A percentile compares a stretch with the other conserved stretches of the same genome.
phyloP scores from a whole-genome alignment of 2,888 invertebrate species.

The Eilema depressum region DNA sequence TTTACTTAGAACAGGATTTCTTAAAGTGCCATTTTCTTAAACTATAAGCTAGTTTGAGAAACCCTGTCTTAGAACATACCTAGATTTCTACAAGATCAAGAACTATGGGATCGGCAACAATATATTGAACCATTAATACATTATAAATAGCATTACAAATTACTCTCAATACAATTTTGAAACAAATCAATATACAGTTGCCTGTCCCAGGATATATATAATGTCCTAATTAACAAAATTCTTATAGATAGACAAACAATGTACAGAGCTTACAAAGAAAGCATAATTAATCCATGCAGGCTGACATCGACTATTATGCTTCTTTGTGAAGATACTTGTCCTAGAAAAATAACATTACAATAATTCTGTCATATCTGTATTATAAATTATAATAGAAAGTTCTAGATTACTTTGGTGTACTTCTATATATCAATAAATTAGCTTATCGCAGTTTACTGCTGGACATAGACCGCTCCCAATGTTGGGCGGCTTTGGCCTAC shows the following conservation, averaged over 20 bases:
- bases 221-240: constrained; percentile 3
- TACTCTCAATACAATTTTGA: background rate
- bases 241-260: constrained; percentile 6
- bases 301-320: constrained; percentile 28
- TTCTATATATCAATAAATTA: background rate
- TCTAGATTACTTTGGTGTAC: constrained; percentile 11
- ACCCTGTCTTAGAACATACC: constrained; percentile 1
- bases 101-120: background rate
- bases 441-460: too few relatives aligned
- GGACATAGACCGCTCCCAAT: too few relatives aligned
- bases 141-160: background rate
- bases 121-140: constrained; percentile 3
- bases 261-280: constrained; percentile 21
- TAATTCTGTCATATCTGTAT: constrained; percentile 19
- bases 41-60: too few relatives aligned
- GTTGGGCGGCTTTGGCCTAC: too few relatives aligned
- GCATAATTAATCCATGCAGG: constrained; percentile 34
- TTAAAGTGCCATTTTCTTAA: too few relatives aligned
- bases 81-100: constrained; percentile 10
- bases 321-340: constrained; percentile 29
- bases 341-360: constrained; percentile 10
- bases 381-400: constrained; percentile 15
- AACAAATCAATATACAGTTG: constrained; percentile 6
- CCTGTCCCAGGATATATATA: constrained; percentile 13
- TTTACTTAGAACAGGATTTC: constrained; percentile 26